A percentile compares a stretch with the other conserved stretches of the same genome.
Evolutionary conservation across 1,140 invertebrate genomes (phyloP).

Genomic region (Drosophila seguyi): DNA sequence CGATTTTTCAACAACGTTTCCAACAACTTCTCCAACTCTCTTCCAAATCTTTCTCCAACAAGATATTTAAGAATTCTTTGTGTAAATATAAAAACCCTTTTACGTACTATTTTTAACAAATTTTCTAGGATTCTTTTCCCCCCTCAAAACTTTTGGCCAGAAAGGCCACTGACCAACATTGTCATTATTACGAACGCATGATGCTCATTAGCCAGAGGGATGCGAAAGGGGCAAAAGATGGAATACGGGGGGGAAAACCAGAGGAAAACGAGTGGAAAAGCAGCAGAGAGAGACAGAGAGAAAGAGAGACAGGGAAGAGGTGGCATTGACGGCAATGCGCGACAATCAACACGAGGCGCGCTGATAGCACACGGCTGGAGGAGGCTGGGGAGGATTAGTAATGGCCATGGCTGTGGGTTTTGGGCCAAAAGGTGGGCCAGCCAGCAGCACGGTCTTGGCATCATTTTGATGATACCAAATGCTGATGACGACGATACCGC

Average conservation of each 20-base stretch:
- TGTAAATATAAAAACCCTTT: not conserved
- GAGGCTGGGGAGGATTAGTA: constrained; percentile 68
- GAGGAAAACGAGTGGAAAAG: constrained; percentile 7
- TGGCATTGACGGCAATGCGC: constrained; percentile 74
- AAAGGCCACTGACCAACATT: constrained; percentile 31
- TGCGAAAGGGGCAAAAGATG: constrained; percentile 6
- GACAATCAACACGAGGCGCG: constrained; percentile 76
- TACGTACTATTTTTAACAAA: no score
- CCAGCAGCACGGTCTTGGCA: constrained; percentile 54
- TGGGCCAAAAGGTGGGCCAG: constrained; percentile 60
- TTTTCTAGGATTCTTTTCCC: not conserved
- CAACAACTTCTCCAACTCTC: no score
- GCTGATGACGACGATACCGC: constrained; percentile 51
- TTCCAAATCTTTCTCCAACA: not conserved
- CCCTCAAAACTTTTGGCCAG: not conserved
- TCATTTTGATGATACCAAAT: constrained; percentile 66
- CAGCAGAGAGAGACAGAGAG: not conserved
- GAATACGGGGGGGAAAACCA: not conserved
- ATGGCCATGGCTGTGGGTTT: constrained; percentile 54
- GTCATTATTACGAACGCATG: constrained; percentile 58
- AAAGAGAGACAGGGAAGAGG: constrained; percentile 3
- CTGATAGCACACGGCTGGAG: constrained; percentile 64
- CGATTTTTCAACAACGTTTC: no score
- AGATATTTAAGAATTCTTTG: not conserved
- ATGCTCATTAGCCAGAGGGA: constrained; percentile 52